phyloP scores from a whole-genome alignment of 35 echinoderm and acorn worm genomes.

The Antedon bifida region DNA sequence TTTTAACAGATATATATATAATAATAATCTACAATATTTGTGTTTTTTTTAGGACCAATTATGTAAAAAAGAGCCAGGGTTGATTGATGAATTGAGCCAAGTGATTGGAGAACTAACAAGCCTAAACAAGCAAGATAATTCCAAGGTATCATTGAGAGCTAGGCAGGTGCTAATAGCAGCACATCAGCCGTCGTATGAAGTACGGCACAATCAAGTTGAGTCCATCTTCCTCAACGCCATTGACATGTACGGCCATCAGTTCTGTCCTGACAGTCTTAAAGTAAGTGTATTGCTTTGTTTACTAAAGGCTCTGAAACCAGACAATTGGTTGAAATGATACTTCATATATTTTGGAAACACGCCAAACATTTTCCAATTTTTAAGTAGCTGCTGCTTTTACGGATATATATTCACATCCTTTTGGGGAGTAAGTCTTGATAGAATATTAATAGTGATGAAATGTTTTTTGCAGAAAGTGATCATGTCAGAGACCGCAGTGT shows the following conservation, averaged over 20 bases:
- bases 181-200: conserved; percentile 82
- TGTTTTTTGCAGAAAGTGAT: conserved; percentile 71
- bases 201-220: conserved; percentile 93
- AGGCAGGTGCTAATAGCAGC: conserved; percentile 92
- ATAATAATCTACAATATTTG: no score
- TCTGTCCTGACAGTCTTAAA: conserved; percentile 85
- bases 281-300: no score
- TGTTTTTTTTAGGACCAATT: conserved; percentile 43
- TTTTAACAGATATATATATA: no score
- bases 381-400: no score
- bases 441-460: no score
- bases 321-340: no score
- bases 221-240: conserved; percentile 97
- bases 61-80: conserved; percentile 58
- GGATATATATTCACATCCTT: no score
- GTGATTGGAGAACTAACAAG: conserved; percentile 72
- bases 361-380: no score
- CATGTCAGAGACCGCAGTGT: conserved; percentile 98
- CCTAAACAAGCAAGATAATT: conserved; percentile 78
- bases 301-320: no score
- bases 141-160: conserved; percentile 67
- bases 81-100: conserved; percentile 65
- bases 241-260: conserved; percentile 94
- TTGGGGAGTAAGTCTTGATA: no score
- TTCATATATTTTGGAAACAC: no score